phyloP scores from a whole-genome alignment of 2,113 vertebrate genomes.

The Cygnus buccinator region DNA sequence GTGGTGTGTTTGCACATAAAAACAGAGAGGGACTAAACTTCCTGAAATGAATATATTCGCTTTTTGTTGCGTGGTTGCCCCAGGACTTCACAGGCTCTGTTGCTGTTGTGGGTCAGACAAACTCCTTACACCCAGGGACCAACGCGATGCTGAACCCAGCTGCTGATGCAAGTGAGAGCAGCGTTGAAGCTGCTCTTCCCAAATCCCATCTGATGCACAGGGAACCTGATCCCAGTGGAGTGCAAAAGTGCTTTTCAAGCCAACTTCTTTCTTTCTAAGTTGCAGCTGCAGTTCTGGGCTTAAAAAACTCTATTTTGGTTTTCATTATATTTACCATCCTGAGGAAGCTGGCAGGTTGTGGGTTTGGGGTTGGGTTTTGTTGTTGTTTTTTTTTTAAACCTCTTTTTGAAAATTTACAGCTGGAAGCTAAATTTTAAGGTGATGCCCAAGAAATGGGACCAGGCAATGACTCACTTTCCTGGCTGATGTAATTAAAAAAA shows the following conservation, averaged over 20 bases:
- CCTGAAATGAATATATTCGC: neutral
- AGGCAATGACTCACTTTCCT: constrained; percentile 17
- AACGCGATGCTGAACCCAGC: rapidly evolving
- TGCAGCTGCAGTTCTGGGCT: constrained; percentile 10
- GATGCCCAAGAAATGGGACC: neutral
- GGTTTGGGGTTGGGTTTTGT: neutral
- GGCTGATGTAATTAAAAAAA: neutral
- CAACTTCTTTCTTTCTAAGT: neutral
- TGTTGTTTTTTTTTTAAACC: neutral
- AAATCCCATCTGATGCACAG: neutral
- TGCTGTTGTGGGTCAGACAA: neutral
- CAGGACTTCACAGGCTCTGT: rapidly evolving
- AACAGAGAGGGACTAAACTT: neutral
- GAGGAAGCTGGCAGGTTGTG: constrained; percentile 15
- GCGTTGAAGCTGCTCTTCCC: neutral
- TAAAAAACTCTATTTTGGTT: neutral
- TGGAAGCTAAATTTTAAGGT: constrained; percentile 35
- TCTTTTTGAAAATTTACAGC: neutral
- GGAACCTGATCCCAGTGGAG: rapidly evolving
- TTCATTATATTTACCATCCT: neutral
- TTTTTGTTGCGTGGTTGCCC: neutral
- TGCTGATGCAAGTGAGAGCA: neutral
- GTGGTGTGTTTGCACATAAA: rapidly evolving
- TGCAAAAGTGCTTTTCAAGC: neutral
- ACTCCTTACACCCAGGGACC: neutral